These are phyloP conservation scores for Lepilemur ruficaudatus DNA, from an alignment of 2,797 vertebrate species.

Conservation along the genomic window DNA sequence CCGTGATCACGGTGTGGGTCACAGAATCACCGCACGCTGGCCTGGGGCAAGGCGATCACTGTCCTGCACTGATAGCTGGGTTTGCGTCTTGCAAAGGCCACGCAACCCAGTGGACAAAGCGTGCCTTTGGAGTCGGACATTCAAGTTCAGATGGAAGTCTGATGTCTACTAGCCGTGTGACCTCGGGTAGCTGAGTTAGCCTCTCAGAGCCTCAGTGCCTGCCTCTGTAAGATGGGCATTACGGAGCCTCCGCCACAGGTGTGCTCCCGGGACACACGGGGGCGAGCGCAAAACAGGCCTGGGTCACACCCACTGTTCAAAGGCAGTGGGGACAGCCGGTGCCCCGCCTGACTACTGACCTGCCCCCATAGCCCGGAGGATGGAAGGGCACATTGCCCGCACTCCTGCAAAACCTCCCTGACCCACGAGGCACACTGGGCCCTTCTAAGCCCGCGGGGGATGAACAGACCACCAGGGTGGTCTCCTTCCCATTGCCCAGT, in stretches of 20 bases:
- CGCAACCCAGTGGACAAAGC: not conserved
- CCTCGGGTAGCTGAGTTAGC: not conserved
- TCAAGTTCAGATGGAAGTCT: not conserved
- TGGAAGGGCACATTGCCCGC: rapidly evolving
- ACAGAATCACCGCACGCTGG: rapidly evolving
- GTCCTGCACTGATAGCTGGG: rapidly evolving
- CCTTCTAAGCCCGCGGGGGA: not conserved
- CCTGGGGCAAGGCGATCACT: rapidly evolving
- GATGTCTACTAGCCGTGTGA: not conserved
- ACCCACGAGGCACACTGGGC: not conserved
- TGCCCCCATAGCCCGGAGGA: not conserved
- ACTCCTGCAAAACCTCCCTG: not conserved
- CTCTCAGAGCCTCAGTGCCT: not conserved
- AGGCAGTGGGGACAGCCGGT: not conserved
- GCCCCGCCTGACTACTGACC: too few relatives aligned
- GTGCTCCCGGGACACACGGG: rapidly evolving
- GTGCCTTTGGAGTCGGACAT: not conserved
- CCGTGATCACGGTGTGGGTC: rapidly evolving
- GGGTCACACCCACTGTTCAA: rapidly evolving
- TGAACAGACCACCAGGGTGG: too few relatives aligned
- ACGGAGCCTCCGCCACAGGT: not conserved
- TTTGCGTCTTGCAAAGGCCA: not conserved
- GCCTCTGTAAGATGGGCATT: not conserved
- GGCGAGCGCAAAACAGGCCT: not conserved
- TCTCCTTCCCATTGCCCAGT: not conserved